Base-by-base conservation (phyloP, 2,888 invertebrate genomes). In the Pteria penguin region DNA sequence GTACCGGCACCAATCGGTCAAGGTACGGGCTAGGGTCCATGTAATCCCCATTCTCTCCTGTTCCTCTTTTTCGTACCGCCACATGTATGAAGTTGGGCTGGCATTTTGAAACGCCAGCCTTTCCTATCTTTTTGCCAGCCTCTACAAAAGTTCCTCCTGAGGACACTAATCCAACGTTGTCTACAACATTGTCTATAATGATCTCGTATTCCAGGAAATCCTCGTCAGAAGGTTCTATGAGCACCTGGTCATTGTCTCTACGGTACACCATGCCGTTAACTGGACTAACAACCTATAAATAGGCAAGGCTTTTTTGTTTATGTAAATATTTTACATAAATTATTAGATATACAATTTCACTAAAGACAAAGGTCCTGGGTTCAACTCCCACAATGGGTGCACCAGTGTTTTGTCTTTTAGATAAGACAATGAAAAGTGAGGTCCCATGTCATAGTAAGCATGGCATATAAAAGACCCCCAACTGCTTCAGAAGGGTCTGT, bases 11-110 rank as follows among this genome's bases (percentile, higher is more conserved):
- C 24, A 83, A 52, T 58, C 80, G 67, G 32, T 87, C 84, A 4
- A 87, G 67, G 74, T 79, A 87, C 2, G 82, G 78, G 2, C 81
- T 75, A 1, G 87, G 87, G 61, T 87, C 87, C 4, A 84, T 76
- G 55, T 86, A 86, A 14, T 65, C 72, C 55, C 82, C 82, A 8
- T 75, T 29, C 8, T 36, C 66, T n/a, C 67, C 66, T 8, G 54
- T 11, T 5, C n/a, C 24, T 22, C 14, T 18, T 24, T 80, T 65
- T 58, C 84, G 66, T 22, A 86, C 78, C 5, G 86, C 82, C 52
- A 86, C 79, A 54, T 86, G 85, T 4, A 86, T 80, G 29, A 80
- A 83, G 27, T 73, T 75, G 0, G 60, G 60, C 4, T 63, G 68
- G 3, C 75, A 67, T 29, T 57, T 65, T 1, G 60, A 60, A 18